Evolutionary conservation across 92 coral and sea anemone genomes (phyloP), one percentile per base, ranked within the genome.

Genomic region (Bergia sp.): DNA sequence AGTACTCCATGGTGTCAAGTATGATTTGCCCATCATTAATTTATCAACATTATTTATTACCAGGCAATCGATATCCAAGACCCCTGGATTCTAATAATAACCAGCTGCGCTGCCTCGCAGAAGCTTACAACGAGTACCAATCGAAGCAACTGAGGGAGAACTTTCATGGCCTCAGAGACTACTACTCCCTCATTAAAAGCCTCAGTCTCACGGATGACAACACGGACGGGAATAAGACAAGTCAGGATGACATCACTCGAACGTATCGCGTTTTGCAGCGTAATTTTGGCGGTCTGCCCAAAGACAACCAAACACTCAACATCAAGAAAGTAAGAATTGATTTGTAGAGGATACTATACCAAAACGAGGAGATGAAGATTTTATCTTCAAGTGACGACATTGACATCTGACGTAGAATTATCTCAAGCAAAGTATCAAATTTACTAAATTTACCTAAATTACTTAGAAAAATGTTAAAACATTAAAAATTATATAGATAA

Each of bases 81-180:
- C 2, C 58, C 44, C 36, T 40, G 79, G 8, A 47, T 74, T 71
- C 86, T 10, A 76, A 81, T 37, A 64, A 69, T 44, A 42, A 89
- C 40, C 87, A 89, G 85, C 86, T 89, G 64, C 74, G 57, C 20
- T 81, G 82, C 82, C 78, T 89, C n/a, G 91, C 91, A 61, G 81
- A 89, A 45, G 91, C 87, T 42, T 89, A 89, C 82, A 73, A 44
- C 38, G 91, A 89, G 77, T 89, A 89, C 82, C 91, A 89, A 73
- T 11, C 43, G 49, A 82, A 89, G 12, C 91, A 89, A 67, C 79
- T 81, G 58, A 45, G 73, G 1, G 86, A 80, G 11, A 82, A 89
- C 61, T 89, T 89, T 58, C 91, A 89, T 37, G 91, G 91, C 16
- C 75, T 89, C 66, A 65, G 91, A 61, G 91, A 89, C 77, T 89